Percentiles rank a stretch among this genome's conserved stretches.
phyloP scores from a whole-genome alignment of 2,888 invertebrate species.

The Oegoconia quadripuncta region DNA sequence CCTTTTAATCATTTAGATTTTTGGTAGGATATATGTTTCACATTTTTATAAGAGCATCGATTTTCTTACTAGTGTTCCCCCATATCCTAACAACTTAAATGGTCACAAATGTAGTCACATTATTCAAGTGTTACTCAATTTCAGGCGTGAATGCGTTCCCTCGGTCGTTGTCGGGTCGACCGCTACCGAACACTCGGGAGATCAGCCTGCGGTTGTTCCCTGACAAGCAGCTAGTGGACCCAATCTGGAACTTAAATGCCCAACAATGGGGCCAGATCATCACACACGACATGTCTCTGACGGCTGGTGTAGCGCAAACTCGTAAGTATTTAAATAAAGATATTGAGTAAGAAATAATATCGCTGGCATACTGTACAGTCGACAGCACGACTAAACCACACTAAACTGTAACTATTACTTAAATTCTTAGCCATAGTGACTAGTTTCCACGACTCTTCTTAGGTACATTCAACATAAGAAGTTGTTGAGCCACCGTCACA shows the following conservation, averaged over 20 bases:
- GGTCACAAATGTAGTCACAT: neutral
- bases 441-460: too few species aligned
- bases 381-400: too few species aligned
- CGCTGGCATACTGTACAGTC: too few species aligned
- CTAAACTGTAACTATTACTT: too few species aligned
- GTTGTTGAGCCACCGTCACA: too few species aligned
- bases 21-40: too few species aligned
- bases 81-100: neutral
- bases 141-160: conserved; percentile 84
- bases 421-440: too few species aligned
- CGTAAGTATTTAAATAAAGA: conserved; percentile 77
- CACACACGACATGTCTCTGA: conserved; percentile 88
- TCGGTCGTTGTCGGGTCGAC: conserved; percentile 79
- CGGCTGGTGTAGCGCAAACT: conserved; percentile 85
- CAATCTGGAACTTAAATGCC: conserved; percentile 85
- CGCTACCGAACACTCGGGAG: conserved; percentile 84
- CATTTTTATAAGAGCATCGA: too few species aligned
- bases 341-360: neutral
- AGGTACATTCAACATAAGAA: too few species aligned
- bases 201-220: conserved; percentile 86
- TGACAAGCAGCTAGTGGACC: conserved; percentile 84
- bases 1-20: too few species aligned
- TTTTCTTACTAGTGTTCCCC: neutral
- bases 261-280: conserved; percentile 91
- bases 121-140: conserved; percentile 15